A percentile compares a stretch with the other conserved stretches of the same genome.
Conservation (phyloP, 2,888 invertebrate species). For the Herminia tarsipennalis region DNA sequence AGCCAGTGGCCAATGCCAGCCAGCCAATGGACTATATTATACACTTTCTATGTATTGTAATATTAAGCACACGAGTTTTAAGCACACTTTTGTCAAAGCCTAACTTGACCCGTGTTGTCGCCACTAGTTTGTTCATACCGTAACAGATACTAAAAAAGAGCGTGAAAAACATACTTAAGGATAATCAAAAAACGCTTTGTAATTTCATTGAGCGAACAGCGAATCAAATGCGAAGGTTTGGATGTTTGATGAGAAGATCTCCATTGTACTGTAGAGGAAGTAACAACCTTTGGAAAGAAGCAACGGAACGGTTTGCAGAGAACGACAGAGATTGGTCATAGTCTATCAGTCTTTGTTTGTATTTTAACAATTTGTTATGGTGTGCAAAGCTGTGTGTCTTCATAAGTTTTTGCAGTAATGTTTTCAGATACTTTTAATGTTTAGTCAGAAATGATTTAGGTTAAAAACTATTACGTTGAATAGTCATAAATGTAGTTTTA, state of each 20-base stretch:
- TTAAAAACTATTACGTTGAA: no score
- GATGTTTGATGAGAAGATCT: conserved; percentile 54
- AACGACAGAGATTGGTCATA: conserved; percentile 34
- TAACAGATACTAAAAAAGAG: conserved; percentile 13
- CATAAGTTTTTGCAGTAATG: conserved; percentile 10
- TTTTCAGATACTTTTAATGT: no score
- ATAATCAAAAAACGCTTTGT: conserved; percentile 30
- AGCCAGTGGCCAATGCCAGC: no score
- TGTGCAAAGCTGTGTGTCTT: conserved; percentile 8
- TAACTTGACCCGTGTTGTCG: background rate
- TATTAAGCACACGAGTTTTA: no score
- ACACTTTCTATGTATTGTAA: background rate
- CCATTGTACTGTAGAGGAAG: conserved; percentile 53
- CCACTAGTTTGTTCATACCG: background rate
- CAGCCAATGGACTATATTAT: no score
- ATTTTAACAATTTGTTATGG: conserved; percentile 17
- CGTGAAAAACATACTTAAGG: conserved; percentile 22
- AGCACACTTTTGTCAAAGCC: background rate
- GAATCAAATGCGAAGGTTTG: conserved; percentile 45
- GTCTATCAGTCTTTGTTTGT: conserved; percentile 35
- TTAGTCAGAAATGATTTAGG: no score
- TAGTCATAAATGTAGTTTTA: no score
- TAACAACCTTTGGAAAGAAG: conserved; percentile 36
- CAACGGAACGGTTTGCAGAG: conserved; percentile 17
- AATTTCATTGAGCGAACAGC: conserved; percentile 30